Base-by-base conservation (phyloP, 2,113 vertebrate genomes). In the Campylorhamphus procurvoides region DNA sequence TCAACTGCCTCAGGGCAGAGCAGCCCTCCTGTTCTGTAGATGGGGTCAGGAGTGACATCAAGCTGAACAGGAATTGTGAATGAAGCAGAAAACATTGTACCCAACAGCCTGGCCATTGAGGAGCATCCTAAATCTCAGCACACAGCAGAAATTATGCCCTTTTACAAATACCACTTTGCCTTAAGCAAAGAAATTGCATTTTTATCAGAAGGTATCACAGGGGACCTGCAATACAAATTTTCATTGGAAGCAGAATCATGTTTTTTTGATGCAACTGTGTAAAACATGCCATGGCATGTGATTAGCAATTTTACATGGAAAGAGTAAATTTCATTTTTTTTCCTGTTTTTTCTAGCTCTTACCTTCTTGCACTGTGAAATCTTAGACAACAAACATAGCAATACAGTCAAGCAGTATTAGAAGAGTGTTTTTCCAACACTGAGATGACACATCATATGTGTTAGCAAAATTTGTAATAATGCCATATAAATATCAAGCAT, bases 11-110 rank as follows among this genome's bases (percentile, higher is more conserved):
- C 2, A 3, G 46, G 39, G 20, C 74, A 50, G 13, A 84, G 55
- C 66, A 75, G 59, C 49, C 31, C 56, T 71, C 31, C 25, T 0
- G 0, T 3, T 44, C 18, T 3, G 1, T 5, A 10, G 59, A 11
- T 18, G 52, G 50, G 49, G 33, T 64, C 37, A 52, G 79, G 25
- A 88, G 67, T 0, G 2, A n/a, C 53, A 52, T 60, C 82, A 49
- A 18, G 40, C 29, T 19, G 46, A 68, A 19, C 60, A 37, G 87
- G 73, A 73, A 40, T 2, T 42, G 46, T 12, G 25, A 60, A 74
- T 7, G 22, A 63, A 75, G 73, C 69, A 16, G 59, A 49, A 52
- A 77, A 40, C 24, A 6, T 25, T 3, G 0, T 12, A 24, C 50
- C 9, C 28, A 37, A 8, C 12, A 5, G 50, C 27, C n/a, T 20